Conservation (phyloP, 2,888 invertebrate genomes). For the Brassicogethes aeneus region DNA sequence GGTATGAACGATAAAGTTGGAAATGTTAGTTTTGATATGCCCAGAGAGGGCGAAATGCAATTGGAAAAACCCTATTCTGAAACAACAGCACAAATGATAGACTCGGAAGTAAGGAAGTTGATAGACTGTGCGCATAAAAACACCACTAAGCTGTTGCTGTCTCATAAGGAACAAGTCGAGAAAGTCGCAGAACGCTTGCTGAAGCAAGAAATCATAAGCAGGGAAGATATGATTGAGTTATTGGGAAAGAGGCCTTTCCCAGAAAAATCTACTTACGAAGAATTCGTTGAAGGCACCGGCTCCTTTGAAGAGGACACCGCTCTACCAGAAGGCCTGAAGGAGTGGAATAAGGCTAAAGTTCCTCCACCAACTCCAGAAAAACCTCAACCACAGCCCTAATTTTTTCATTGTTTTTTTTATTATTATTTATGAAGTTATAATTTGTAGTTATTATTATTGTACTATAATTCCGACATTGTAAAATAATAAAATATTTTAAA, state of each 20-base stretch:
- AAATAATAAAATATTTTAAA: too few species aligned
- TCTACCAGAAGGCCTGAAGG: conserved; percentile 88
- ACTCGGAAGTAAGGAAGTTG: conserved; percentile 77
- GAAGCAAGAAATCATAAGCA: conserved; percentile 88
- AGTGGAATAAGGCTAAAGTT: conserved; percentile 75
- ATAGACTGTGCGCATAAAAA: conserved; percentile 70
- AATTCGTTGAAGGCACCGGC: conserved; percentile 97
- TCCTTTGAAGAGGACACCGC: conserved; percentile 95
- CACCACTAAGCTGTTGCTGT: conserved; percentile 66
- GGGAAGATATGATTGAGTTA: conserved; percentile 96
- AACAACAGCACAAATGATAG: conserved; percentile 92
- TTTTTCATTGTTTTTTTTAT: background rate
- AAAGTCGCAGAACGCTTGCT: conserved; percentile 83
- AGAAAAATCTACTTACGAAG: conserved; percentile 98
- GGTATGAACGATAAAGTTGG: conserved; percentile 98
- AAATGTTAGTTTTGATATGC: conserved; percentile 92
- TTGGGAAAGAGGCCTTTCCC: conserved; percentile 91
- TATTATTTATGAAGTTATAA: too few species aligned
- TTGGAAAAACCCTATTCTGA: conserved; percentile 98
- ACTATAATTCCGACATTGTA: conserved; percentile 7
- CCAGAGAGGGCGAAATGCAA: conserved; percentile 86
- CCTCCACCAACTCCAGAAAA: conserved; percentile 9
- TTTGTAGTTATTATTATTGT: conserved; percentile 1
- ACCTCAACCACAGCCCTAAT: background rate
- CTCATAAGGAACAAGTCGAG: conserved; percentile 79